Evolutionary conservation across 1,140 invertebrate species (phyloP).

Genomic region (Lethrus apterus): DNA sequence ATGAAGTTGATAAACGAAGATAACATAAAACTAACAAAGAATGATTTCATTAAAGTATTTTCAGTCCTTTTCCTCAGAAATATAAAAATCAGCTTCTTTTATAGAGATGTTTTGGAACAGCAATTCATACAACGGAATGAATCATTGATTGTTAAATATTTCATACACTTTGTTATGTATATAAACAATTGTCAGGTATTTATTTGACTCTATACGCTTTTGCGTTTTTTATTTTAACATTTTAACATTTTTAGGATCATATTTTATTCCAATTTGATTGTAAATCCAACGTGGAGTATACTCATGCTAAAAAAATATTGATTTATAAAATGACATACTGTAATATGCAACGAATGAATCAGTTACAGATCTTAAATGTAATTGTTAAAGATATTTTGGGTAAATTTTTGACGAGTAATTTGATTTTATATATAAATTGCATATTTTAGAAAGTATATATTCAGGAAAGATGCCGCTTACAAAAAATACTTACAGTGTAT

Average conservation of each 20-base stretch:
- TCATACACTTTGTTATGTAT: neutral
- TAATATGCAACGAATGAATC: neutral
- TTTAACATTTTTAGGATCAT: neutral
- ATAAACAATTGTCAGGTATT: constrained; percentile 5
- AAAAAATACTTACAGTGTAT: neutral
- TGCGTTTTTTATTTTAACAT: neutral
- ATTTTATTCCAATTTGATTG: neutral
- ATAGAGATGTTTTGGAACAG: neutral
- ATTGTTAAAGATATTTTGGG: neutral
- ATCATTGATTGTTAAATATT: neutral
- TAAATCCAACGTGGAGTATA: neutral
- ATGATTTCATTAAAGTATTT: constrained; percentile 1
- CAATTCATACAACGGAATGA: constrained; percentile 3
- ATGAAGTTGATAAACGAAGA: constrained; percentile 8
- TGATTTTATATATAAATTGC: too few relatives aligned
- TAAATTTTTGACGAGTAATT: too few relatives aligned
- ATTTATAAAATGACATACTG: constrained; percentile 4
- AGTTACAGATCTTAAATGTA: constrained; percentile 4
- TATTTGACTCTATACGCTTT: too few relatives aligned
- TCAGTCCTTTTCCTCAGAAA: neutral
- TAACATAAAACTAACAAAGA: neutral
- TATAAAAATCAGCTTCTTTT: neutral
- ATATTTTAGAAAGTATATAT: neutral
- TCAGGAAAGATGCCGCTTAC: neutral
- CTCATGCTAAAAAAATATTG: neutral